These are phyloP conservation scores for Scaptomyza cyrtandrae DNA, from an alignment of 2,888 invertebrate species.

Conservation along the genomic window DNA sequence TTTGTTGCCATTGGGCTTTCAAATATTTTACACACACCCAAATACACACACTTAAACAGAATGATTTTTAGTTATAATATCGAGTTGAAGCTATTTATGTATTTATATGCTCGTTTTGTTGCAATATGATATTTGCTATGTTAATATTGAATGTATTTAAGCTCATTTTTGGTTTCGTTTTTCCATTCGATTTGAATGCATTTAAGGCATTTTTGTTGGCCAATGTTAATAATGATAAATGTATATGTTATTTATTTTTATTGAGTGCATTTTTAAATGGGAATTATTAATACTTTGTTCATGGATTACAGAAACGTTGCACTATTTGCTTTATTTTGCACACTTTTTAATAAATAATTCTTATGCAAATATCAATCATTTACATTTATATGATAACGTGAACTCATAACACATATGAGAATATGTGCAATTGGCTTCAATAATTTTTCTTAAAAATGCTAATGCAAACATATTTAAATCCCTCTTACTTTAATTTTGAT, in stretches of 20 bases:
- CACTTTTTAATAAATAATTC: no score
- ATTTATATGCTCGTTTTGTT: conserved; percentile 8
- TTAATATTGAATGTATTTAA: conserved; percentile 35
- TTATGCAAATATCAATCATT: no score
- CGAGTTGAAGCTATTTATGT: conserved; percentile 18
- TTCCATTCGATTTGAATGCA: conserved; percentile 2
- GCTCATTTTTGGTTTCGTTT: not conserved
- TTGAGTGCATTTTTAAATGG: not conserved
- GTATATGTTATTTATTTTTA: no score
- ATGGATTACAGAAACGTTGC: not conserved
- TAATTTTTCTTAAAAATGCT: no score
- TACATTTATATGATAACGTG: no score
- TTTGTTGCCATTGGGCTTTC: conserved; percentile 26
- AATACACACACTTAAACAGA: not conserved
- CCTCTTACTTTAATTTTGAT: no score
- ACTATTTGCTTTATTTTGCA: not conserved
- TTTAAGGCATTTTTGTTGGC: conserved; percentile 12
- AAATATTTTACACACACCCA: conserved; percentile 8
- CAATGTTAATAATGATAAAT: conserved; percentile 7
- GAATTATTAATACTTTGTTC: not conserved
- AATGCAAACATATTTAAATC: no score
- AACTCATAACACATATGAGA: no score
- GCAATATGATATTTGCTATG: conserved; percentile 26
- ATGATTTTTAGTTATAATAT: conserved; percentile 26
- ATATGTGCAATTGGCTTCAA: no score